Evolutionary conservation across 2,113 vertebrate species (phyloP).

Genomic region (Laterallus jamaicensis): DNA sequence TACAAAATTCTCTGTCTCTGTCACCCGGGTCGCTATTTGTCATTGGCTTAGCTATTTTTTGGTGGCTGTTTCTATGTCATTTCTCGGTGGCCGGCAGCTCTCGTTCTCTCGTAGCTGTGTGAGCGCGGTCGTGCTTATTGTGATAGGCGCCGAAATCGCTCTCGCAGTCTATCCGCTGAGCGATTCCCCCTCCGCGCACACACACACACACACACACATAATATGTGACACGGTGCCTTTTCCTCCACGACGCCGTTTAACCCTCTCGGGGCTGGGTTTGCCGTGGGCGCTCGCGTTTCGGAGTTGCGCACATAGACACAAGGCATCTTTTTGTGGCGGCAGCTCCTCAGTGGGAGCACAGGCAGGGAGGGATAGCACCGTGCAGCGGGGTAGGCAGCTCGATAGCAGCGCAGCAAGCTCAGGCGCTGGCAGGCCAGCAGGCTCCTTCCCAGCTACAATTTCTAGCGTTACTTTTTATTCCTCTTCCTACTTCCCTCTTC

Average conservation of each 20-base stretch:
- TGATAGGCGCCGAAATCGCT: slow-evolving; percentile 8
- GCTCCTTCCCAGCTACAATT: slow-evolving; percentile 23
- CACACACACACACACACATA: background rate
- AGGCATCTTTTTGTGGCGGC: slow-evolving; percentile 3
- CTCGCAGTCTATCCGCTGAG: background rate
- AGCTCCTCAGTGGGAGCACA: background rate
- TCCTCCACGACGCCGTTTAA: slow-evolving; percentile 52
- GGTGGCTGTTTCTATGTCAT: slow-evolving; percentile 58
- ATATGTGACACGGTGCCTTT: slow-evolving; percentile 55
- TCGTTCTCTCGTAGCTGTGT: background rate
- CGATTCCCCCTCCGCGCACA: background rate
- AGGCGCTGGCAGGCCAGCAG: slow-evolving; percentile 4
- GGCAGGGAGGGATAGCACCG: slow-evolving; percentile 14
- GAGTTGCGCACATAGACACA: background rate
- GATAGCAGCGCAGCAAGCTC: background rate
- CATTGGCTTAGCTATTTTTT: slow-evolving; percentile 59
- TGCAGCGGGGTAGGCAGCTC: background rate
- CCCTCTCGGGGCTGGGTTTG: slow-evolving; percentile 17
- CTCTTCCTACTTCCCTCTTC: slow-evolving; percentile 46
- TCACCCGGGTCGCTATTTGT: slow-evolving; percentile 63
- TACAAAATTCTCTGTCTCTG: slow-evolving; percentile 55
- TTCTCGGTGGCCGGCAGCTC: slow-evolving; percentile 47
- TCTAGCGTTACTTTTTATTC: slow-evolving; percentile 56
- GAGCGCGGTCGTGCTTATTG: slow-evolving; percentile 15
- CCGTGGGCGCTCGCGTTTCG: background rate